Evolutionary conservation across 1,140 invertebrate genomes (phyloP).

Genomic region (Cotesia vestalis): DNA sequence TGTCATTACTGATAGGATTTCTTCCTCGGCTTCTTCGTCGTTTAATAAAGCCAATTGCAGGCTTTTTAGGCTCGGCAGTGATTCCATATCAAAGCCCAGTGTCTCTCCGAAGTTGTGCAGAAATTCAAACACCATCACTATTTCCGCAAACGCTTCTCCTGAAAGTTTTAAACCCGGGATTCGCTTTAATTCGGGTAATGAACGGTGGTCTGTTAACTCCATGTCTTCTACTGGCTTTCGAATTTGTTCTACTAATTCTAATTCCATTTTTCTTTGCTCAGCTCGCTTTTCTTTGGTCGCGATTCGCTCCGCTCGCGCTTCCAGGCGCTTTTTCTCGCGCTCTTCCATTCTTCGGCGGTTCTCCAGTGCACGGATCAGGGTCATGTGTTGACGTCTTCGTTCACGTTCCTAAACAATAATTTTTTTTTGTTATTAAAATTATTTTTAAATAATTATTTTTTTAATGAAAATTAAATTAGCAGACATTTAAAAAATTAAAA

Average conservation of each 20-base stretch:
- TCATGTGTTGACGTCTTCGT: constrained; percentile 87
- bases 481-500: neutral
- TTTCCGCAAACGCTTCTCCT: constrained; percentile 89
- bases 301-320: constrained; percentile 79
- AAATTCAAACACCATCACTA: constrained; percentile 95
- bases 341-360: constrained; percentile 87
- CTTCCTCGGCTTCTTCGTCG: constrained; percentile 86
- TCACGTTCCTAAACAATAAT: constrained; percentile 79
- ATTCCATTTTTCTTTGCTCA: constrained; percentile 83
- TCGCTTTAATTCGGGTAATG: constrained; percentile 79
- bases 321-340: constrained; percentile 83
- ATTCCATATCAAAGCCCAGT: constrained; percentile 90
- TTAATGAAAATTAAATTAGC: neutral
- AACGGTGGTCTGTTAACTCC: constrained; percentile 76
- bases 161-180: constrained; percentile 83
- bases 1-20: constrained; percentile 86
- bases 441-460: neutral
- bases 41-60: constrained; percentile 86
- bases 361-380: constrained; percentile 87
- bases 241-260: constrained; percentile 85
- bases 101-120: constrained; percentile 94
- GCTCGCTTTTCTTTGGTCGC: constrained; percentile 83
- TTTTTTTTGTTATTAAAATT: constrained; percentile 3
- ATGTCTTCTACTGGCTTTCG: constrained; percentile 89
- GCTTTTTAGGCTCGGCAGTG: constrained; percentile 84